phyloP scores from a whole-genome alignment of 2,797 vertebrate genomes.

The Melanitta fusca region DNA sequence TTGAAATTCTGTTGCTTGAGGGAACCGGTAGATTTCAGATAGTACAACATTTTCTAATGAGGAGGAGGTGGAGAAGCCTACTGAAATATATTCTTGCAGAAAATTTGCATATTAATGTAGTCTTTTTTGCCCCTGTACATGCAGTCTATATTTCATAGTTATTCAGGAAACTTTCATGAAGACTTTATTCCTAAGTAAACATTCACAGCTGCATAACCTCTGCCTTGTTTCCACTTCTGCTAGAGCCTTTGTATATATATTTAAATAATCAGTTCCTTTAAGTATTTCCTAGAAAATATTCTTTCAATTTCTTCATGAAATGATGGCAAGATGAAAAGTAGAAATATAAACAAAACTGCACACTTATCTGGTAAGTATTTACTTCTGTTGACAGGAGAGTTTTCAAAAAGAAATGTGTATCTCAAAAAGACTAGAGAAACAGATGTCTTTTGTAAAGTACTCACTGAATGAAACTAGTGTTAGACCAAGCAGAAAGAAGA shows the following conservation, averaged over 20 bases:
- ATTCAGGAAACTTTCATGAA: background rate
- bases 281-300: slow-evolving; percentile 9
- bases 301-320: slow-evolving; percentile 2
- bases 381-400: background rate
- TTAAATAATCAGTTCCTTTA: slow-evolving; percentile 4
- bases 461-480: background rate
- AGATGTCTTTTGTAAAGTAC: background rate
- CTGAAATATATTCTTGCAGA: slow-evolving; percentile 43
- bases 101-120: background rate
- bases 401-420: background rate
- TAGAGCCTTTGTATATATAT: background rate
- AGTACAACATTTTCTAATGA: slow-evolving; percentile 2
- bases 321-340: background rate
- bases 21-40: slow-evolving; percentile 34
- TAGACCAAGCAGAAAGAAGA: background rate
- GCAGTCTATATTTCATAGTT: background rate
- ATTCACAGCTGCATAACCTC: background rate
- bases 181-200: slow-evolving; percentile 24
- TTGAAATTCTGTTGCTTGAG: slow-evolving; percentile 34
- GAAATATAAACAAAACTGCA: background rate
- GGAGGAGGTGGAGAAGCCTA: background rate
- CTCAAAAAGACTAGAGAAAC: background rate
- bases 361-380: background rate
- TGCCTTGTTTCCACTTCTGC: background rate
- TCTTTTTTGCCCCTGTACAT: background rate